phyloP scores from a whole-genome alignment of 2,888 invertebrate genomes.

The Diogma glabrata region DNA sequence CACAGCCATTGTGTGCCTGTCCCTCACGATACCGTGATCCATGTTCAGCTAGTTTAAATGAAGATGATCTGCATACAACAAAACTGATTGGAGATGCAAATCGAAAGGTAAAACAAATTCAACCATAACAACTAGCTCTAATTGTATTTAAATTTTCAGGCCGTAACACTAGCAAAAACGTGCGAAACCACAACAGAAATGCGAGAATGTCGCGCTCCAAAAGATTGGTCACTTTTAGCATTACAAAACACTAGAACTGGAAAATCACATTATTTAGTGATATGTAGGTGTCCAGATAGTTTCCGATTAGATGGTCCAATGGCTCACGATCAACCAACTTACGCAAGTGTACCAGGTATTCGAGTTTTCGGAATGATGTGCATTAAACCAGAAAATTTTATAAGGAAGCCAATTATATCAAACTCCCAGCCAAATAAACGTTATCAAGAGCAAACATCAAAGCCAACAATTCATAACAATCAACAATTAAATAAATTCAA shows the following conservation, averaged over 20 bases:
- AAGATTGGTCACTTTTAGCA: constrained; percentile 85
- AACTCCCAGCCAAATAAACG: constrained; percentile 28
- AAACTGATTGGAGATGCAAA: constrained; percentile 76
- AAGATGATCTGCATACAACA: constrained; percentile 85
- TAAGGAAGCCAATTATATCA: constrained; percentile 32
- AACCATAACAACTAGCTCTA: neutral
- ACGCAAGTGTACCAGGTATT: constrained; percentile 87
- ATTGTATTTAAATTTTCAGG: constrained; percentile 31
- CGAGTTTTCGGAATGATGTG: constrained; percentile 93
- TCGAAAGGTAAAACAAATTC: constrained; percentile 53
- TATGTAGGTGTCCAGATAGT: constrained; percentile 78
- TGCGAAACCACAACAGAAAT: constrained; percentile 88
- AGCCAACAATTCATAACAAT: neutral
- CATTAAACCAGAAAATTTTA: constrained; percentile 44
- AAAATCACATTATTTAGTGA: constrained; percentile 86
- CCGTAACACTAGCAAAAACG: constrained; percentile 82
- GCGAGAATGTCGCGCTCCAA: constrained; percentile 74
- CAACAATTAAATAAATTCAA: constrained; percentile 12
- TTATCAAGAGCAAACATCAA: constrained; percentile 33
- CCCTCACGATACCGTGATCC: constrained; percentile 76
- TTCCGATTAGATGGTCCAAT: constrained; percentile 69
- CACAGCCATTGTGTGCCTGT: constrained; percentile 86
- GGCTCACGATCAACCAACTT: constrained; percentile 88
- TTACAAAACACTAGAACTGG: constrained; percentile 85
- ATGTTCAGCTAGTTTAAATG: constrained; percentile 79